Percentiles rank a stretch among this genome's conserved stretches.
phyloP scores from a whole-genome alignment of 2,888 invertebrate genomes.

The Nymphalis polychloros region DNA sequence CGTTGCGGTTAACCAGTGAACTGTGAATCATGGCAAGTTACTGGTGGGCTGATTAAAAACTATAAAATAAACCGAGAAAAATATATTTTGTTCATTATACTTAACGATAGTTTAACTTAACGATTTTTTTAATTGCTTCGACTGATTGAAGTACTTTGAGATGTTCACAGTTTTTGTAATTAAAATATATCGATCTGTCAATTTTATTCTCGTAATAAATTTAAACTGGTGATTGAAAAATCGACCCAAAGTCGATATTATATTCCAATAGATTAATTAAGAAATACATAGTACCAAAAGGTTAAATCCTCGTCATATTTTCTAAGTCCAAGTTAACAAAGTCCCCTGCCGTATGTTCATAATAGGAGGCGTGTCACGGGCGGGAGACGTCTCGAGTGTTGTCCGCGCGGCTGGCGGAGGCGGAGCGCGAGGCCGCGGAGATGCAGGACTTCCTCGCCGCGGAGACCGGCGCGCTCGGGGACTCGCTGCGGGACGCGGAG shows the following conservation, averaged over 20 bases:
- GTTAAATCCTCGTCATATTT: too few species aligned
- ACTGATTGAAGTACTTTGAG: too few species aligned
- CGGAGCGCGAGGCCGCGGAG: slow-evolving; percentile 90
- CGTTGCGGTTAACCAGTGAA: slow-evolving; percentile 7
- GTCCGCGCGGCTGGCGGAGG: slow-evolving; percentile 87
- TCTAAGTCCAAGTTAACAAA: neutral
- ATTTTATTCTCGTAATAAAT: too few species aligned
- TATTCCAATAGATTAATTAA: too few species aligned
- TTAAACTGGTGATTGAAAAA: too few species aligned
- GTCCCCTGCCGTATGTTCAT: neutral
- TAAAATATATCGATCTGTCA: too few species aligned
- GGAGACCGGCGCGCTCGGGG: slow-evolving; percentile 90
- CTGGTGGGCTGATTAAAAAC: neutral
- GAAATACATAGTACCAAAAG: too few species aligned
- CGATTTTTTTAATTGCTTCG: too few species aligned
- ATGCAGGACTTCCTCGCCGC: slow-evolving; percentile 94
- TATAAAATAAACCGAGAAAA: neutral
- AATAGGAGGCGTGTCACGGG: slow-evolving; percentile 85
- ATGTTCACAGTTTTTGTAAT: too few species aligned
- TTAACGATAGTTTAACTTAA: too few species aligned
- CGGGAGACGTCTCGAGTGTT: slow-evolving; percentile 85
- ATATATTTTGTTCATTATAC: neutral
- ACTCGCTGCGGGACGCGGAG: slow-evolving; percentile 90
- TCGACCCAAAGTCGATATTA: too few species aligned
- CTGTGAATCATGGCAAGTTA: slow-evolving; percentile 1